Percentiles rank a stretch among this genome's conserved stretches.
These are phyloP conservation scores for Drosophila rubida DNA, from an alignment of 2,888 invertebrate genomes.

Conservation along the genomic window DNA sequence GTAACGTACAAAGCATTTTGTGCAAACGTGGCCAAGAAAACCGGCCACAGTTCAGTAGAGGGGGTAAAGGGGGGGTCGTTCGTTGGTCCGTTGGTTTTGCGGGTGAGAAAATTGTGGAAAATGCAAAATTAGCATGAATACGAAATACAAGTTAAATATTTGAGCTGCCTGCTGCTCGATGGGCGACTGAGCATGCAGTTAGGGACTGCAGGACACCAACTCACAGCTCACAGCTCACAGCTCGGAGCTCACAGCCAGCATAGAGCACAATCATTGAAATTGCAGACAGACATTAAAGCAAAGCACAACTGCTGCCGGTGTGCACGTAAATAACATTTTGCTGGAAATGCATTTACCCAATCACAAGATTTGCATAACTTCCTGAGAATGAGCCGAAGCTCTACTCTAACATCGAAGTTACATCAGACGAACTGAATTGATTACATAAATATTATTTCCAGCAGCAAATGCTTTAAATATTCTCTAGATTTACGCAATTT, in stretches of 20 bases:
- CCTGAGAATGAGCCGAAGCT: background rate
- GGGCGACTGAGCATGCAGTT: conserved; percentile 17
- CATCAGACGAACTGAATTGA: background rate
- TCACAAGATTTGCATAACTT: conserved; percentile 30
- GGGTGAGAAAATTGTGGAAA: conserved; percentile 77
- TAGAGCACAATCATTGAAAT: conserved; percentile 50
- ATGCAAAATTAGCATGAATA: conserved; percentile 81
- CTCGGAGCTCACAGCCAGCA: background rate
- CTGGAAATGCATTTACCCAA: conserved; percentile 40
- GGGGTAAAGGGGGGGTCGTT: background rate
- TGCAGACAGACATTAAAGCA: conserved; percentile 53
- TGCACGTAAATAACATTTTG: conserved; percentile 34
- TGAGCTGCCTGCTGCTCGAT: conserved; percentile 61
- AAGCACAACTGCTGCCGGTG: conserved; percentile 28
- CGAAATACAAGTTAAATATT: conserved; percentile 80
- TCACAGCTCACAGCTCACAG: background rate
- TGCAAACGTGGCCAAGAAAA: conserved; percentile 32
- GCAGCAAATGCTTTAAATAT: background rate
- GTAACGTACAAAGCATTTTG: conserved; percentile 50
- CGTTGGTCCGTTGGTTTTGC: conserved; percentile 25
- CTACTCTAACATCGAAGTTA: background rate
- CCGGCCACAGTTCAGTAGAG: conserved; percentile 12
- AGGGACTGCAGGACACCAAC: conserved; percentile 14
- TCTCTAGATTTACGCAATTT: background rate
- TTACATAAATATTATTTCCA: background rate